These are phyloP conservation scores for Brenthis ino DNA, from an alignment of 2,888 invertebrate species.

Conservation along the genomic window DNA sequence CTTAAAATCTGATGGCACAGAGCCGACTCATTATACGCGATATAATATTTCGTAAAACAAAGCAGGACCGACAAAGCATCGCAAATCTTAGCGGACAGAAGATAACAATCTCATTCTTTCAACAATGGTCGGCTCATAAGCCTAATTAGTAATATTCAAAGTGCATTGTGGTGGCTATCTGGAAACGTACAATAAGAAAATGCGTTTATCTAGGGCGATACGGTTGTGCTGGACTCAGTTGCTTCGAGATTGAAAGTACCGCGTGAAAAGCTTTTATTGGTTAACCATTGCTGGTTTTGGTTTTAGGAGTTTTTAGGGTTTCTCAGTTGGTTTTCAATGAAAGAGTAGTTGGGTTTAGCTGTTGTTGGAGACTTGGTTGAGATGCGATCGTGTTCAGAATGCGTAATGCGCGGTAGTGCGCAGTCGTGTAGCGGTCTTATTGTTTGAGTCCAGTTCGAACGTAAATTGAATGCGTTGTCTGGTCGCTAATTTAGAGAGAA, in stretches of 20 bases:
- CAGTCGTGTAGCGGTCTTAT: constrained; percentile 60
- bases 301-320: background rate
- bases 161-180: constrained; percentile 76
- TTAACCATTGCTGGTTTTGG: constrained; percentile 47
- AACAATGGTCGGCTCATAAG: constrained; percentile 80
- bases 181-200: constrained; percentile 76
- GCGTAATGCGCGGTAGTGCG: constrained; percentile 79
- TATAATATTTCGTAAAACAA: constrained; percentile 72
- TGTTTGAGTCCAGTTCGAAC: constrained; percentile 41
- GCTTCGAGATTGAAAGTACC: constrained; percentile 51
- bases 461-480: constrained; percentile 41
- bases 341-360: constrained; percentile 28
- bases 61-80: constrained; percentile 79
- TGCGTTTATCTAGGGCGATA: constrained; percentile 79
- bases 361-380: constrained; percentile 40
- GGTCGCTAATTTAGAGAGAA: constrained; percentile 40
- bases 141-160: constrained; percentile 82
- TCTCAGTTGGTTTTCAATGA: constrained; percentile 32
- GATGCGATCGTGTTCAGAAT: constrained; percentile 71
- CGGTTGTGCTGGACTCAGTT: constrained; percentile 68
- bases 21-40: constrained; percentile 38
- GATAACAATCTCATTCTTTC: constrained; percentile 81
- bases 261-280: constrained; percentile 45
- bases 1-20: constrained; percentile 2
- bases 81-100: constrained; percentile 79